Conservation (phyloP, 2,888 invertebrate genomes). For the Chalcosyrphus nemorum region DNA sequence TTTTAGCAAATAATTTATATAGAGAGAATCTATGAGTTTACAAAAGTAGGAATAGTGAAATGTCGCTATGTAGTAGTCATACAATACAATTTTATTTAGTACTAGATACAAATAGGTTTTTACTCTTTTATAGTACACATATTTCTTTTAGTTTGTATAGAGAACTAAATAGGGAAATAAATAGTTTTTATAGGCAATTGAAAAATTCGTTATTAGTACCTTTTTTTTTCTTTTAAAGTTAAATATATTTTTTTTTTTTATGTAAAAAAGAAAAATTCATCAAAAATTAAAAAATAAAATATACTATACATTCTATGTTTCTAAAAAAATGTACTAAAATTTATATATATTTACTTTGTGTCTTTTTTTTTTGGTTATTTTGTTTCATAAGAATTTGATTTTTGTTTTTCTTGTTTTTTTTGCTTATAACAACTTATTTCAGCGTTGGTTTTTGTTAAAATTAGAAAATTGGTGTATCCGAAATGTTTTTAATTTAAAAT, state of each 20-base stretch:
- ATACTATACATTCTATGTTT: constrained; percentile 17
- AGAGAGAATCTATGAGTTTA: constrained; percentile 15
- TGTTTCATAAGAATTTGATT: constrained; percentile 54
- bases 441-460: background rate
- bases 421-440: constrained; percentile 7
- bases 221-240: background rate
- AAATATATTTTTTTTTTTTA: background rate
- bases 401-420: constrained; percentile 14
- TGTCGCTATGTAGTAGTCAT: background rate
- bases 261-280: constrained; percentile 8
- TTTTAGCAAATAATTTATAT: background rate
- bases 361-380: constrained; percentile 34
- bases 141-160: constrained; percentile 60
- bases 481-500: background rate
- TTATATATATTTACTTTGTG: constrained; percentile 1
- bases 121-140: background rate
- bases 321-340: constrained; percentile 33
- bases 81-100: constrained; percentile 18
- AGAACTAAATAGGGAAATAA: constrained; percentile 67
- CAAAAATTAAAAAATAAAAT: constrained; percentile 8
- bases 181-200: constrained; percentile 60
- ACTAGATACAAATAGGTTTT: constrained; percentile 29
- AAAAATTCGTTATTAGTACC: constrained; percentile 60
- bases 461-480: constrained; percentile 34
- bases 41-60: constrained; percentile 36